These are phyloP conservation scores for Tetropium fuscum DNA, from an alignment of 2,888 invertebrate species.

Conservation along the genomic window DNA sequence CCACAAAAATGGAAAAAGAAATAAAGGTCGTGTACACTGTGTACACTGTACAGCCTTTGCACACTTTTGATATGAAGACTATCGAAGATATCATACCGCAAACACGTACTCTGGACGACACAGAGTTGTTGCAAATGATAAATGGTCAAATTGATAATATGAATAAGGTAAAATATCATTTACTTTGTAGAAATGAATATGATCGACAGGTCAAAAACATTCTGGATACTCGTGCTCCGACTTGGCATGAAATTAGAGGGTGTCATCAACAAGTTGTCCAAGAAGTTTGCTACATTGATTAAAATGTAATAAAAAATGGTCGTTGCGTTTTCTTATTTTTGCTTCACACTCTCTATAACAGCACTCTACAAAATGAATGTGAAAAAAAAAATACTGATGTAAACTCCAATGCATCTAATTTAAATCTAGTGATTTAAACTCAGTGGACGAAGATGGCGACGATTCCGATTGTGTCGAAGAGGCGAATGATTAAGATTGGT, in stretches of 20 bases:
- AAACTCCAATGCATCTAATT: too few species aligned
- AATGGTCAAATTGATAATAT: not conserved
- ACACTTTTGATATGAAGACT: not conserved
- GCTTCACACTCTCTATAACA: not conserved
- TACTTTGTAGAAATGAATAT: not conserved
- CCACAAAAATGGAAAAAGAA: not conserved
- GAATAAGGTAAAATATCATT: not conserved
- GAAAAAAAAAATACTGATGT: too few species aligned
- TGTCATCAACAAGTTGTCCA: not conserved
- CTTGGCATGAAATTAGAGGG: not conserved
- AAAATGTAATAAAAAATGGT: not conserved
- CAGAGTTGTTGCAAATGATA: not conserved
- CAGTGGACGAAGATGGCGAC: too few species aligned
- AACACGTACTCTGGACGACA: not conserved
- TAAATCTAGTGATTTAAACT: too few species aligned
- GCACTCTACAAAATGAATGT: not conserved
- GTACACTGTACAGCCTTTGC: not conserved
- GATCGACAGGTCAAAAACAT: not conserved
- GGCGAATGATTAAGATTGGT: too few species aligned
- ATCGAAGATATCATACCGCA: not conserved
- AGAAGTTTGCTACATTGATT: not conserved
- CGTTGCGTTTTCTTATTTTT: not conserved
- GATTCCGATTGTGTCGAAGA: too few species aligned
- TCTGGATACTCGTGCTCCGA: not conserved
- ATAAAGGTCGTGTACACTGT: not conserved